phyloP scores from a whole-genome alignment of 2,888 invertebrate species.

The Punctoribates punctum region DNA sequence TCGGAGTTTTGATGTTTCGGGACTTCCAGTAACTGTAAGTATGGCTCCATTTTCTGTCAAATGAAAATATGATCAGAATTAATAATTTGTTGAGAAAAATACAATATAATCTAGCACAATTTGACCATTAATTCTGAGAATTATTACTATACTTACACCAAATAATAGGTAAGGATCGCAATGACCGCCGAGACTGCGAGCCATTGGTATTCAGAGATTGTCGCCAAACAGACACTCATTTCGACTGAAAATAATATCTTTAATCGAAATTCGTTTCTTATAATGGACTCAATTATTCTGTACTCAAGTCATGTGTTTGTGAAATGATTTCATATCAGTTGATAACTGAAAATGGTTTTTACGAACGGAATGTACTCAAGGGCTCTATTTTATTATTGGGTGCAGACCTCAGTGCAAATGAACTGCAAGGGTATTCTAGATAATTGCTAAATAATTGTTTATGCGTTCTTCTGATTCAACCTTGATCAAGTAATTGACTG shows the following conservation, averaged over 20 bases:
- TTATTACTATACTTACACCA: neutral
- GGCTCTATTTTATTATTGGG: no score
- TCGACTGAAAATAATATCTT: neutral
- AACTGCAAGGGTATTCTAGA: no score
- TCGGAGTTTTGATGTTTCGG: neutral
- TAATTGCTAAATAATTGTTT: no score
- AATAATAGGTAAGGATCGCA: neutral
- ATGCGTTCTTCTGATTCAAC: no score
- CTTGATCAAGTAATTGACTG: no score
- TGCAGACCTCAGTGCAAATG: no score
- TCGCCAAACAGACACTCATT: neutral
- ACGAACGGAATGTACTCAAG: no score
- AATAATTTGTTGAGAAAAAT: neutral
- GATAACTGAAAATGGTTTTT: no score
- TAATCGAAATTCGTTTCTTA: neutral
- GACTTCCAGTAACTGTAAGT: slow-evolving; percentile 11
- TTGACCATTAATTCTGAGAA: neutral
- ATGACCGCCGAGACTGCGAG: neutral
- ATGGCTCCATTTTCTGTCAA: neutral
- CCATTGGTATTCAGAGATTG: neutral
- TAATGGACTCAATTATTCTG: neutral
- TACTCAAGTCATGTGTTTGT: no score
- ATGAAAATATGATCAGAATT: neutral
- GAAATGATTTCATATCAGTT: no score
- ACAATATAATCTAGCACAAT: neutral